These are phyloP conservation scores for Meganola albula DNA, from an alignment of 2,888 invertebrate genomes.

Conservation along the genomic window DNA sequence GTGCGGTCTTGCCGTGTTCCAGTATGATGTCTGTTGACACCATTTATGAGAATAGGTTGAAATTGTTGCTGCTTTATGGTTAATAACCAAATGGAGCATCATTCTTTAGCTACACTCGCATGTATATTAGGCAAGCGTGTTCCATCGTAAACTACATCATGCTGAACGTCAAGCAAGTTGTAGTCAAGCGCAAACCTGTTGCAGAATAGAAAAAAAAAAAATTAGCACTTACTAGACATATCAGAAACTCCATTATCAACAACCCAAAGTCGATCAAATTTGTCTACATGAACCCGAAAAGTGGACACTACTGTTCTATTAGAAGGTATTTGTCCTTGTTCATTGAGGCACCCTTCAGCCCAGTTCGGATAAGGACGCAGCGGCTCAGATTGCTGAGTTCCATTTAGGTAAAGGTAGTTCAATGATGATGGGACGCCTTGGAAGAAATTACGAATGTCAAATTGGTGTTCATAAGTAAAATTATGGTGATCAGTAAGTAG, in stretches of 20 bases:
- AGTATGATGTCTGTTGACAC: no score
- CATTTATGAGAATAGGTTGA: no score
- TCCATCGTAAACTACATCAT: no score
- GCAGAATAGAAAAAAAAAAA: no score
- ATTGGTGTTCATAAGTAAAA: not conserved
- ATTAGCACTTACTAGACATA: slow-evolving; percentile 73
- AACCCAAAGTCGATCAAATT: slow-evolving; percentile 86
- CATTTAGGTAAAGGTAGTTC: slow-evolving; percentile 75
- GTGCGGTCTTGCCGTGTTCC: no score
- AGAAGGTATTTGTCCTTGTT: slow-evolving; percentile 39
- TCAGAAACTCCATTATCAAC: slow-evolving; percentile 86
- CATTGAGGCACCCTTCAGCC: slow-evolving; percentile 84
- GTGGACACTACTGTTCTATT: slow-evolving; percentile 82
- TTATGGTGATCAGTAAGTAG: not conserved
- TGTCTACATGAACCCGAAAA: slow-evolving; percentile 83
- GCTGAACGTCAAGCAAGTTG: no score
- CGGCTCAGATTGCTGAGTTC: slow-evolving; percentile 80
- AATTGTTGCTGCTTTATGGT: not conserved
- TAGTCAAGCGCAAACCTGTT: no score
- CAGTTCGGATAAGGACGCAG: slow-evolving; percentile 85
- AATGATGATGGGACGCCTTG: slow-evolving; percentile 55
- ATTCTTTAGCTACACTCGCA: not conserved
- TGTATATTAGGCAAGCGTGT: not conserved
- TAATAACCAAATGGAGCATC: not conserved
- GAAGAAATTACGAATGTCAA: not conserved